phyloP scores from a whole-genome alignment of 2,797 vertebrate species.

The Sebastes nivosus region DNA sequence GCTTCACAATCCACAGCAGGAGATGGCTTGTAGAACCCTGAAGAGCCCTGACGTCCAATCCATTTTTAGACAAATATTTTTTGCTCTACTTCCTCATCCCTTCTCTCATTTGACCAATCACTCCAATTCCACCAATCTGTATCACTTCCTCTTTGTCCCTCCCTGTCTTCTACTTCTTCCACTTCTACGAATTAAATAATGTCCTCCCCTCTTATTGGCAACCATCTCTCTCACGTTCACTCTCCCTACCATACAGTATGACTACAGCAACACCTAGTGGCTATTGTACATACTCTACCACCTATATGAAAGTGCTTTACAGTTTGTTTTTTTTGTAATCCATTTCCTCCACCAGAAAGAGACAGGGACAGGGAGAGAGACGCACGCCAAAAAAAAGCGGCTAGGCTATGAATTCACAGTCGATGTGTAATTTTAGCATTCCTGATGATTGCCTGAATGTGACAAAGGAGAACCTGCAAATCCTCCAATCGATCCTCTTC shows the following conservation, averaged over 20 bases:
- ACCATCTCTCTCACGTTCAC: constrained; percentile 34
- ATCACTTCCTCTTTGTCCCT: constrained; percentile 71
- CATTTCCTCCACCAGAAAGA: constrained; percentile 35
- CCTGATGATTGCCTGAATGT: constrained; percentile 79
- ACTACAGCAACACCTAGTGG: constrained; percentile 78
- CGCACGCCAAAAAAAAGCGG: constrained; percentile 4
- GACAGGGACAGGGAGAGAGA: constrained; percentile 56
- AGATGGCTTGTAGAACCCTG: not conserved
- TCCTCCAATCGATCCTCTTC: constrained; percentile 51
- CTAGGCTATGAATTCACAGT: constrained; percentile 69
- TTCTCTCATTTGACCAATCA: constrained; percentile 51
- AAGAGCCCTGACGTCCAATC: constrained; percentile 1
- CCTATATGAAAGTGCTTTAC: constrained; percentile 75
- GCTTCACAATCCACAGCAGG: constrained; percentile 10
- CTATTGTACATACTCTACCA: constrained; percentile 57
- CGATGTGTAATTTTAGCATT: constrained; percentile 68
- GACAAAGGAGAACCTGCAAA: constrained; percentile 64
- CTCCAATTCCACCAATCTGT: constrained; percentile 43
- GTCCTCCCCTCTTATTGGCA: constrained; percentile 33
- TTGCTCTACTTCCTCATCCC: constrained; percentile 64
- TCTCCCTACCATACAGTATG: constrained; percentile 52
- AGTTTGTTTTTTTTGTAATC: constrained; percentile 53
- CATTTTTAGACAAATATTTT: constrained; percentile 39
- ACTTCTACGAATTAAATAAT: constrained; percentile 36
- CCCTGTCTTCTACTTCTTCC: constrained; percentile 34